Percentiles rank a stretch among this genome's conserved stretches.
These are phyloP conservation scores for Phoxinus phoxinus DNA, from an alignment of 2,113 vertebrate genomes.

Conservation along the genomic window DNA sequence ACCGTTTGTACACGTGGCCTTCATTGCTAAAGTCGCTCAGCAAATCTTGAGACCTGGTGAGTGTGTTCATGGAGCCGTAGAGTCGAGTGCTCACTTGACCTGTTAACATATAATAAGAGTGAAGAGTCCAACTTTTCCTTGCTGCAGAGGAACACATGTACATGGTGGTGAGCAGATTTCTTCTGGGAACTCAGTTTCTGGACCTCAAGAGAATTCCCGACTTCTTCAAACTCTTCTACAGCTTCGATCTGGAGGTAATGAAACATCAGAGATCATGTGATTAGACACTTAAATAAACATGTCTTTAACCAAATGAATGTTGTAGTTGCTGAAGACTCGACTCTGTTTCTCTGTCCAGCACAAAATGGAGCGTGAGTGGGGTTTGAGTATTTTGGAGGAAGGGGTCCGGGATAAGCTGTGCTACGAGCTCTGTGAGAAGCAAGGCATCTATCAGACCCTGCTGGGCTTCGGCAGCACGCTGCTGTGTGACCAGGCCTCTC, in stretches of 20 bases:
- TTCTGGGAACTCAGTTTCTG: conserved; percentile 88
- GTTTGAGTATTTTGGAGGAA: conserved; percentile 82
- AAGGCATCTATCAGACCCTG: conserved; percentile 85
- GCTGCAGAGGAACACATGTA: conserved; percentile 96
- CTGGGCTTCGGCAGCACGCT: conserved; percentile 86
- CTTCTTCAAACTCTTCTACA: conserved; percentile 94
- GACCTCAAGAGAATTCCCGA: conserved; percentile 88
- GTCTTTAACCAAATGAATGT: not conserved
- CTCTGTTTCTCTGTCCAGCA: conserved; percentile 73
- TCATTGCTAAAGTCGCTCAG: conserved; percentile 82
- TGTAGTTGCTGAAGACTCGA: not conserved
- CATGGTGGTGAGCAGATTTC: conserved; percentile 85
- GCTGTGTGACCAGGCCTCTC: conserved; percentile 79
- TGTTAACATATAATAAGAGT: not conserved
- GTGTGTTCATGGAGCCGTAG: conserved; percentile 31
- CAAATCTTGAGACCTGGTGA: conserved; percentile 91
- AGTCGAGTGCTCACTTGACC: not conserved
- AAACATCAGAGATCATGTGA: not conserved
- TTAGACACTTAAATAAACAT: not conserved
- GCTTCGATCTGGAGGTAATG: conserved; percentile 88
- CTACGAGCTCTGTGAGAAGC: conserved; percentile 84
- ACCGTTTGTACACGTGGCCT: conserved; percentile 83
- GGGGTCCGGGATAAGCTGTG: conserved; percentile 84
- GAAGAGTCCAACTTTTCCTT: conserved; percentile 6
- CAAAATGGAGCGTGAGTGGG: conserved; percentile 87